phyloP scores from a whole-genome alignment of 2,888 invertebrate species.

The Griposia aprilina region DNA sequence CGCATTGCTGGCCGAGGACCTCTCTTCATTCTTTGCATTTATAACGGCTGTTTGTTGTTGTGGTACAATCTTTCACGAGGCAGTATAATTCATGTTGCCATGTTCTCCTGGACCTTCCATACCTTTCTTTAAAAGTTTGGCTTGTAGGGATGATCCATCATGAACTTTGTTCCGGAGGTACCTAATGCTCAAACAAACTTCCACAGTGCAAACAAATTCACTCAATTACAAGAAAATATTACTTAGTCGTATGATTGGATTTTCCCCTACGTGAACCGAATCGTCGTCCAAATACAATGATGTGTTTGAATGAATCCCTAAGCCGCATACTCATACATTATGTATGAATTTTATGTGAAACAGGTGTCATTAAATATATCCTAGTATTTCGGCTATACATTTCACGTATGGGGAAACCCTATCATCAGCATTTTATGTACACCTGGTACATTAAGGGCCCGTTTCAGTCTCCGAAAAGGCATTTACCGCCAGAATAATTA shows the following conservation, averaged over 20 bases:
- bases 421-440: neutral
- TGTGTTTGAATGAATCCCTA: neutral
- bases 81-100: neutral
- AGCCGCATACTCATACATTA: conserved; percentile 23
- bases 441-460: neutral
- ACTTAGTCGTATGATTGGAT: neutral
- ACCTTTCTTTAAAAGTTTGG: neutral
- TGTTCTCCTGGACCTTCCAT: neutral
- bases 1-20: neutral
- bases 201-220: neutral
- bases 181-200: neutral
- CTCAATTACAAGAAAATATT: neutral
- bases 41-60: neutral
- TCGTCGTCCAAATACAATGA: neutral
- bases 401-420: conserved; percentile 3
- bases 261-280: conserved; percentile 34
- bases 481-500: neutral
- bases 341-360: conserved; percentile 8
- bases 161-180: too few relatives aligned
- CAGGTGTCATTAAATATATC: conserved; percentile 21
- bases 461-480: neutral
- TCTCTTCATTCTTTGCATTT: neutral
- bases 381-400: neutral
- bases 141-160: neutral
- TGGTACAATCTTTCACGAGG: neutral